These are phyloP conservation scores for Apeira syringaria DNA, from an alignment of 2,888 invertebrate species.

Conservation along the genomic window DNA sequence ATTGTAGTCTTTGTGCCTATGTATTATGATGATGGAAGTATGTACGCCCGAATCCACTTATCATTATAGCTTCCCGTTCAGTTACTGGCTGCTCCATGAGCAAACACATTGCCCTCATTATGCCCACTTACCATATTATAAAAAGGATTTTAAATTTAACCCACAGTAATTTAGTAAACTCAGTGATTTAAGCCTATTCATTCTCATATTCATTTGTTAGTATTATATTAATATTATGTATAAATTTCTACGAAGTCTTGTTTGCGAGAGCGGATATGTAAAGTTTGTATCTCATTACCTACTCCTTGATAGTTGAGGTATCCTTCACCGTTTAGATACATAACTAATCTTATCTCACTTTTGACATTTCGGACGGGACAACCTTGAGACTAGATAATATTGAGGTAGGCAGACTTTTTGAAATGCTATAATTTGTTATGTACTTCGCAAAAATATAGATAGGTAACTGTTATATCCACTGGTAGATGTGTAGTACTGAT, in stretches of 20 bases:
- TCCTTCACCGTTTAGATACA: slow-evolving; percentile 4
- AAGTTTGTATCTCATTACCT: neutral
- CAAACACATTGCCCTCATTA: neutral
- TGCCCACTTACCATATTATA: too few species aligned
- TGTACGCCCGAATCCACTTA: slow-evolving; percentile 14
- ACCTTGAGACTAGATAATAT: slow-evolving; percentile 23
- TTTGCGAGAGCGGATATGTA: too few species aligned
- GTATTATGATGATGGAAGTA: slow-evolving; percentile 11
- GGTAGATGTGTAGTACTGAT: too few species aligned
- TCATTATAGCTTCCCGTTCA: slow-evolving; percentile 29
- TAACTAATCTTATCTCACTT: slow-evolving; percentile 14
- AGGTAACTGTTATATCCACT: slow-evolving; percentile 5
- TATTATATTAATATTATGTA: too few species aligned
- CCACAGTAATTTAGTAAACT: too few species aligned
- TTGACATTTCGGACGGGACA: slow-evolving; percentile 21
- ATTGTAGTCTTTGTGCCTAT: too few species aligned
- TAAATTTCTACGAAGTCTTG: too few species aligned
- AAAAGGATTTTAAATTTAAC: too few species aligned
- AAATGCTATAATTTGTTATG: slow-evolving; percentile 14
- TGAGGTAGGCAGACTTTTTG: slow-evolving; percentile 26
- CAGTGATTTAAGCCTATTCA: too few species aligned
- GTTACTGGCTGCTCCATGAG: neutral
- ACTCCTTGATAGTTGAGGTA: slow-evolving; percentile 1
- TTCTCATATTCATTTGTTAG: too few species aligned
- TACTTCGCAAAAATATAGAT: slow-evolving; percentile 8